Base-by-base conservation (phyloP, 1,140 invertebrate species). In the Microplitis demolitor region DNA sequence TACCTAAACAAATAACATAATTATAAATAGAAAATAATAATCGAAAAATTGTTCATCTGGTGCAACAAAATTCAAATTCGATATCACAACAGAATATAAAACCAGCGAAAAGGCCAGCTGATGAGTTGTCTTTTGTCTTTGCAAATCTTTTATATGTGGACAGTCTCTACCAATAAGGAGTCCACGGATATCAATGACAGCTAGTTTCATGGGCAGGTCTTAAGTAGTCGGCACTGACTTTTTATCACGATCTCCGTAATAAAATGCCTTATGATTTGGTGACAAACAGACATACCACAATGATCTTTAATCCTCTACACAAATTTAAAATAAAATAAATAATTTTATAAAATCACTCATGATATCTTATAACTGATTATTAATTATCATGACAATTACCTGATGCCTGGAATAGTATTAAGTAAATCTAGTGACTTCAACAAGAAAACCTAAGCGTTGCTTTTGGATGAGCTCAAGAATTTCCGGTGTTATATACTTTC, bases 221-320 rank as follows among this genome's bases (percentile, higher is more conserved):
- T 99, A 97, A 45, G 97, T 88, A 8, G 90, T 90, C 14, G 96
- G 95, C 6, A 92, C 91, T 68, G 92, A 93, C 85, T 96, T 97
- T 82, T 98, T 97, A 84, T 96, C 94, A 86, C 96, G 98, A 74
- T 98, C 97, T 4, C 96, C 97, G 84, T 98, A 98, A 84, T 98
- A 95, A 51, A 99, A 91, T 0, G 97, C 93, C 89, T 98, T 98
- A 77, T 96, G 93, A 87, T 98, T 99, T 0, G 94, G 94, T 8
- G 96, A 96, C 6, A 99, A 87, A 5, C 96, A 91, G 73, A 97
- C 95, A 86, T 94, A 98, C 95, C 96, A 97, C 85, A 96, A 98
- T 98, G 98, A 79, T 98, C 96, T 86, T 97, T 97, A 16, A 95
- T 93, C 76, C 94, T 90, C 88, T 94, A 79, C 45, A 85, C 82